A percentile compares a stretch with the other conserved stretches of the same genome.
phyloP scores from a whole-genome alignment of 1,140 invertebrate genomes.

The Drosophila lowei region DNA sequence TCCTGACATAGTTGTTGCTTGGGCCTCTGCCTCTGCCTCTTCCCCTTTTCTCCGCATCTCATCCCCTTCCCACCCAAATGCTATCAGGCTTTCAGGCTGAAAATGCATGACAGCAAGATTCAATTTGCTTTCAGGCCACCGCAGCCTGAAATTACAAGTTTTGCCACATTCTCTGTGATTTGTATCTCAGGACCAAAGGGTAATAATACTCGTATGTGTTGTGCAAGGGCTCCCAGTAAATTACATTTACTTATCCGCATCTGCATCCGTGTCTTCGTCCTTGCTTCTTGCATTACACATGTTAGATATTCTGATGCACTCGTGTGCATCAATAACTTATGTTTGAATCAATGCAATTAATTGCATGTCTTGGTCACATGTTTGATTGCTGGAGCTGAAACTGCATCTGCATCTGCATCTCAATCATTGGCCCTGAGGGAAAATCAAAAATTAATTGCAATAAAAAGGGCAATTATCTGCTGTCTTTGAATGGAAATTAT shows the following conservation, averaged over 20 bases:
- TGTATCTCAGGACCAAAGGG: constrained; percentile 17
- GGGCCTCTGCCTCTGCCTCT: constrained; percentile 2
- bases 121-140: constrained; percentile 41
- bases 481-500: no score
- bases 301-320: background rate
- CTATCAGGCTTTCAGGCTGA: constrained; percentile 30
- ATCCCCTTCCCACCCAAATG: no score
- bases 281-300: background rate
- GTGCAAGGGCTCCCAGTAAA: constrained; percentile 5
- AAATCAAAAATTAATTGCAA: no score
- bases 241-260: constrained; percentile 5
- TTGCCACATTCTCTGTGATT: background rate
- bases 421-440: no score
- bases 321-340: no score
- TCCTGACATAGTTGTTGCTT: constrained; percentile 34
- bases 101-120: constrained; percentile 31
- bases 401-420: no score
- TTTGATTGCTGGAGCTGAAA: no score
- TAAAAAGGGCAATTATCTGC: no score
- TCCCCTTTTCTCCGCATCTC: background rate
- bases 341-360: no score
- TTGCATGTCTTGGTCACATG: no score
- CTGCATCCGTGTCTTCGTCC: background rate
- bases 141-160: constrained; percentile 25
- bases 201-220: constrained; percentile 6